phyloP scores from a whole-genome alignment of 1,140 invertebrate genomes.

The Hylaeus anthracinus region DNA sequence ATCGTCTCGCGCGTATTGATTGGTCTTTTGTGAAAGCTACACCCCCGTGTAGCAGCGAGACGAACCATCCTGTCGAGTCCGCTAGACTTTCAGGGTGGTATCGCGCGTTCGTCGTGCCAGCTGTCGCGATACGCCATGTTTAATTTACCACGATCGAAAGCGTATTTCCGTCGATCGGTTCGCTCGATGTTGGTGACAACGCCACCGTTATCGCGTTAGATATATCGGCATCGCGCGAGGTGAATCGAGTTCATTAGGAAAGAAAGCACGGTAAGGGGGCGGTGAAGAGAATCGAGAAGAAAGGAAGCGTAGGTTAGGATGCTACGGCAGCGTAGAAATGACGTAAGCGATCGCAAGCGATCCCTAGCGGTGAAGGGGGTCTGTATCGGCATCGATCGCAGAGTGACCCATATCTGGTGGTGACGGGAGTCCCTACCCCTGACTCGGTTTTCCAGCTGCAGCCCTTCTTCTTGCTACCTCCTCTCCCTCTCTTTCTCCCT shows the following conservation, averaged over 20 bases:
- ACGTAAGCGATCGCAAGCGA: slow-evolving; percentile 58
- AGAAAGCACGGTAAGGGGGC: neutral
- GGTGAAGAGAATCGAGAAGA: neutral
- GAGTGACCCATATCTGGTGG: slow-evolving; percentile 79
- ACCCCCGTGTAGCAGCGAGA: slow-evolving; percentile 61
- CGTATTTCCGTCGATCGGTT: neutral
- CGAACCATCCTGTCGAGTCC: slow-evolving; percentile 48
- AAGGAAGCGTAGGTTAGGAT: slow-evolving; percentile 14
- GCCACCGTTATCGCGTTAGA: neutral
- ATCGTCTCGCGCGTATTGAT: slow-evolving; percentile 78
- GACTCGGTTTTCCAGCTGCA: slow-evolving; percentile 22
- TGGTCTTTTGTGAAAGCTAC: slow-evolving; percentile 76
- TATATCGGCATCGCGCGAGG: neutral
- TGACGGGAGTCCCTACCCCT: slow-evolving; percentile 66
- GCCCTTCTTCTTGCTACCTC: neutral
- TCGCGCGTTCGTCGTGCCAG: neutral
- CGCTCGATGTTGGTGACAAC: neutral
- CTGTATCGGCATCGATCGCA: slow-evolving; percentile 77
- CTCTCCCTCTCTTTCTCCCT: slow-evolving; percentile 14
- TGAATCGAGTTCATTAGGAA: too few relatives aligned
- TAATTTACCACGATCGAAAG: slow-evolving; percentile 17
- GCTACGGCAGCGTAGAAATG: slow-evolving; percentile 31
- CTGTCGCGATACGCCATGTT: slow-evolving; percentile 44
- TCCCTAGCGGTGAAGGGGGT: slow-evolving; percentile 55
- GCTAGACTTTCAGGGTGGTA: slow-evolving; percentile 49